Evolutionary conservation across 1,140 invertebrate genomes (phyloP), one percentile per base, ranked within the genome.

Genomic region (Mamestra configurata): DNA sequence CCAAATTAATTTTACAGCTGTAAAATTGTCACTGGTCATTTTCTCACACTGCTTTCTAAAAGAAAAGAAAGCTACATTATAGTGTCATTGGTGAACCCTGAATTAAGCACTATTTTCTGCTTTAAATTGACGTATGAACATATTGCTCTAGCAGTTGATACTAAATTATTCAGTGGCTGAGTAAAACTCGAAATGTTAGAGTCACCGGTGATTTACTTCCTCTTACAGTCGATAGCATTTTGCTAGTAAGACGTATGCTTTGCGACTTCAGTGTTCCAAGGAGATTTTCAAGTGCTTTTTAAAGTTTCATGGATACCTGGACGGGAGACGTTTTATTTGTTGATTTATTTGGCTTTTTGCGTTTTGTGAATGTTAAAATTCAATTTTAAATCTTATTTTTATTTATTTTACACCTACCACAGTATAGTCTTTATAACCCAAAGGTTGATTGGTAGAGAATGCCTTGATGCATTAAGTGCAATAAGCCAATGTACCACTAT

Each of bases 261-360:
- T 43, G 53, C 35, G 37, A 73, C 18, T 24, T 35, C 31, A 72
- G 22, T n/a, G 31, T 55, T 72, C 18, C n/a, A 72, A 27, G 22
- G 22, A 75, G 37, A 75, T 61, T 49, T 75, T 75, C 37, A 75
- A 75, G 55, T 75, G 72, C 72, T 61, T 75, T 59, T 46, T n/a
- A 27, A 61, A 27, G 13, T 61, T 75, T 75, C 8, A 27, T 27
- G 13, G 35, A 18, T 49, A n/a, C 66, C 18, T 71, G 11, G 61
- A 71, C 15, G 22, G 24, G n/a, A 24, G 4, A 49, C 13, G 4
- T 46, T 51, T 71, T 27, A 31, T 31, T 35, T 35, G 20, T 43
- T 68, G 10, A 43, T 68, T 46, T 10, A 15, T 64, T 40, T 64
- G 35, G 20, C n/a, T 1, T 43, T 24, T 37, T 64, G 2, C 15